Conservation (phyloP, 2,888 invertebrate genomes). For the Polylopha cassiicola region DNA sequence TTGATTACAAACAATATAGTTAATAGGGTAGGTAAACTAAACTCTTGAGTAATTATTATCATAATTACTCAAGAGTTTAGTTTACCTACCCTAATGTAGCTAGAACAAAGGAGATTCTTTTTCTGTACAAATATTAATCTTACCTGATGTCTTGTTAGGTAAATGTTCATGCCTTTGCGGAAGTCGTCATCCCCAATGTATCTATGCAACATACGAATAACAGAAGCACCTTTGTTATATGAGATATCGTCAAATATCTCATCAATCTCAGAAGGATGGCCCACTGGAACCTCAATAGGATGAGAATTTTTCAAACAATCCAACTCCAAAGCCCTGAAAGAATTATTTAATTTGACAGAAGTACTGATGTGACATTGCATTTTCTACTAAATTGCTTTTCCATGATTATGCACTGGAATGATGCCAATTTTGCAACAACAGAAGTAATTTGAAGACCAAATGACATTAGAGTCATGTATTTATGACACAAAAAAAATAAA, state of each 20-base stretch:
- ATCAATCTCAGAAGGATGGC: slow-evolving; percentile 95
- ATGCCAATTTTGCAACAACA: slow-evolving; percentile 13
- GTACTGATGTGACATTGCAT: slow-evolving; percentile 16
- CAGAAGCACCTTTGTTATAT: slow-evolving; percentile 96
- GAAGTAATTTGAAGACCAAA: no score
- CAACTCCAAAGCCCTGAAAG: slow-evolving; percentile 85
- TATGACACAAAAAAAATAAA: no score
- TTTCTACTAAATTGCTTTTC: slow-evolving; percentile 11
- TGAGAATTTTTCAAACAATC: slow-evolving; percentile 95
- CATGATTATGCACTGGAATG: slow-evolving; percentile 15
- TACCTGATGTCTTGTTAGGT: slow-evolving; percentile 88
- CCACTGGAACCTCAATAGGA: slow-evolving; percentile 96
- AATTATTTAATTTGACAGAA: not conserved
- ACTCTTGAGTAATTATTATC: no score
- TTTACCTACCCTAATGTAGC: no score
- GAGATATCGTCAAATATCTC: slow-evolving; percentile 99
- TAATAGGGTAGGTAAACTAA: no score
- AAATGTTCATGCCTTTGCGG: slow-evolving; percentile 93
- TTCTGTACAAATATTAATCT: slow-evolving; percentile 11
- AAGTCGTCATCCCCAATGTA: slow-evolving; percentile 96
- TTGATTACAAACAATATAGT: no score
- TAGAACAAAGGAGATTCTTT: not conserved
- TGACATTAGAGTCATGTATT: no score
- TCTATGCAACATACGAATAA: slow-evolving; percentile 95
- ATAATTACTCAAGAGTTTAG: no score